phyloP scores from a whole-genome alignment of 2,113 vertebrate species.

The Prunella himalayana region DNA sequence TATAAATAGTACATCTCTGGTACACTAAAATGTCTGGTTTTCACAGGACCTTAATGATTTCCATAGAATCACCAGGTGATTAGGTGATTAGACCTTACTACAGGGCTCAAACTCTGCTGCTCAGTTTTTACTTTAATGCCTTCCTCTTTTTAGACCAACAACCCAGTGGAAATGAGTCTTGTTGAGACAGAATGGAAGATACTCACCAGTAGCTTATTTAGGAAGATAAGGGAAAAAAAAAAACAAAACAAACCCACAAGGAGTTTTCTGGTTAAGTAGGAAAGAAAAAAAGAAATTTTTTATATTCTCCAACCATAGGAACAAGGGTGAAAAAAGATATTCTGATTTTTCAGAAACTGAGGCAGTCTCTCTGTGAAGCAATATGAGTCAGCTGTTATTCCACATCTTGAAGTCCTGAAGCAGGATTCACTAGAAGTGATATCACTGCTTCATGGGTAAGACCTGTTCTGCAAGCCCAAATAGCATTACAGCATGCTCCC shows the following conservation, averaged over 20 bases:
- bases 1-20: background rate
- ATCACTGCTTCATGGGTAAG: background rate
- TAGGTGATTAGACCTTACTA: background rate
- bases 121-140: background rate
- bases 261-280: background rate
- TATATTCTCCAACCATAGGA: background rate
- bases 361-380: background rate
- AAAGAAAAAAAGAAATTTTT: background rate
- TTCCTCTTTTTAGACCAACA: background rate
- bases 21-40: background rate
- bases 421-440: background rate
- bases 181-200: background rate
- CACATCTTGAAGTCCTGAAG: background rate
- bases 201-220: background rate
- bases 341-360: background rate
- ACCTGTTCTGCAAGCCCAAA: background rate
- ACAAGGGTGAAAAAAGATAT: background rate
- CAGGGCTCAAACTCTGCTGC: background rate
- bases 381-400: background rate
- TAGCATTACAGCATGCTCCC: background rate
- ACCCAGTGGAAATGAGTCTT: background rate
- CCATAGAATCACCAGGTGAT: constrained; percentile 30
- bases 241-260: background rate
- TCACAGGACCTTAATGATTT: constrained; percentile 39
- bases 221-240: background rate